Conservation (phyloP, 2,797 vertebrate genomes). For the Staurois parvus region DNA sequence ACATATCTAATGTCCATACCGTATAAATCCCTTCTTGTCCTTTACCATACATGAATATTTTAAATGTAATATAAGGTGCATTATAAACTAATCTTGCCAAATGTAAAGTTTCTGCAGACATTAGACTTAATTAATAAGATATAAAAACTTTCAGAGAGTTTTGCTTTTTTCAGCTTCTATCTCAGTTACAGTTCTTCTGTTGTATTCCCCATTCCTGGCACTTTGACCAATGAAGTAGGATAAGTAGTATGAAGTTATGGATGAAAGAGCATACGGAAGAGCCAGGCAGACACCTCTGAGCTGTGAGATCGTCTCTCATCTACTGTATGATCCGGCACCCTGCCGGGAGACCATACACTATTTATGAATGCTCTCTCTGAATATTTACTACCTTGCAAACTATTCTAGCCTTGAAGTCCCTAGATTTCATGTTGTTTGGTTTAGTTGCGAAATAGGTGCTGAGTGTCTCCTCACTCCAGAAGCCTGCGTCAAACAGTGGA, state of each 20-base stretch:
- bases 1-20: neutral
- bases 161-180: constrained; percentile 12
- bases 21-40: neutral
- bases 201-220: constrained; percentile 8
- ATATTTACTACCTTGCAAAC: constrained; percentile 69
- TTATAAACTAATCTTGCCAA: neutral
- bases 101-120: neutral
- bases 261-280: constrained; percentile 61
- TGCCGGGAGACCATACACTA: constrained; percentile 74
- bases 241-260: constrained; percentile 50
- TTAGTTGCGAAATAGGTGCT: constrained; percentile 38
- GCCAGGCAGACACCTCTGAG: constrained; percentile 68
- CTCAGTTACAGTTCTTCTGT: neutral
- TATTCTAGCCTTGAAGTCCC: constrained; percentile 53
- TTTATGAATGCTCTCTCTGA: constrained; percentile 75
- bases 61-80: neutral
- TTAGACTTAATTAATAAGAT: neutral
- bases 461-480: constrained; percentile 23
- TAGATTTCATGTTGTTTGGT: constrained; percentile 54
- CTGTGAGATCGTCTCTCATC: constrained; percentile 68
- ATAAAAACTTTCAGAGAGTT: constrained; percentile 20
- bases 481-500: constrained; percentile 12
- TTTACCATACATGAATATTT: neutral
- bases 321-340: constrained; percentile 71
- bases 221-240: constrained; percentile 51